Base-by-base conservation (phyloP, 2,888 invertebrate species). In the Craniophora ligustri region DNA sequence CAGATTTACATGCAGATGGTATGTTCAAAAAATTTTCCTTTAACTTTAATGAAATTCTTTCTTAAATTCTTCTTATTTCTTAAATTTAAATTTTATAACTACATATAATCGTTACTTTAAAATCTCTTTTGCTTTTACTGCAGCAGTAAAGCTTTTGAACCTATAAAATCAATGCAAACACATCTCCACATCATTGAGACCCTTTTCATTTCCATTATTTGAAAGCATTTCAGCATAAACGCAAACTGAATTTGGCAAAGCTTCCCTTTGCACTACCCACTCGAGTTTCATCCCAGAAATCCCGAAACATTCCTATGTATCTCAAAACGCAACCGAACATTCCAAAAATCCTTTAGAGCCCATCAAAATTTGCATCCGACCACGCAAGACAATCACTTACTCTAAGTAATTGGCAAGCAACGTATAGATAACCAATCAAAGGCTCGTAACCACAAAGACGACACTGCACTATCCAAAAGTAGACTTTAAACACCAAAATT, bases 371-470 rank as follows among this genome's bases (percentile, higher is more conserved):
- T 78, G 73, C 80, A 80, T 76, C 58, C 56, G 58, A 67, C 76
- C 72, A 75, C 69, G 71, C 80, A 87, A 87, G 84, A 89, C 90
- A 91, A 91, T 90, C 88, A 90, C 90, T 91, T 89, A 87, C 78
- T 72, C 81, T 87, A 89, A 91, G 89, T 91, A 91, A 92, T 91
- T 91, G 89, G 86, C 83, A 81, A 84, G 85, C 87, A 86, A 80
- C 84, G 81, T 82, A 85, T 83, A 82, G 83, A 80, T 83, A 86
- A 84, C 87, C 84, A 90, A 91, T 91, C 89, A 88, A 87, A 88
- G 82, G 83, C 76, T 78, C 79, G 75, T 76, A 79, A 80, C 81
- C 79, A 84, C 83, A 82, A 78, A 77, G 74, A 66, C 55, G 19
- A 26, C 8, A 10, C 4, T n/a, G 1, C 8, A 5, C 2, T 63